Base-by-base conservation (phyloP, 2,888 invertebrate species). In the Trachelus troglodyta region DNA sequence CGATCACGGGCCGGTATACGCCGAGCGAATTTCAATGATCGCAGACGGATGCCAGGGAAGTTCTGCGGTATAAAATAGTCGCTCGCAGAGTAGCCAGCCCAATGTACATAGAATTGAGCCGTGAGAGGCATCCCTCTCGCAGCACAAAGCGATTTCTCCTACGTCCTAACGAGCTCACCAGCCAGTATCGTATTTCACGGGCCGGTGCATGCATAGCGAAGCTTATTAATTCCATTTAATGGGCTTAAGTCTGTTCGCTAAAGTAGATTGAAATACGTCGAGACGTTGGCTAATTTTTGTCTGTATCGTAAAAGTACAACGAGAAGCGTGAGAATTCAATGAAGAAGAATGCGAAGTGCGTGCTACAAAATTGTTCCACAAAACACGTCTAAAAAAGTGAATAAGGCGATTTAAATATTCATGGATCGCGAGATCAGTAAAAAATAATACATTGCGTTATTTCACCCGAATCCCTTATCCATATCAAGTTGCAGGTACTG, bases 181-280 rank as follows among this genome's bases (percentile, higher is more conserved):
- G 85, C 83, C 85, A 82, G 87, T 88, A 89, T 90, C 89, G 88
- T 88, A 89, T 90, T 90, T 89, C 89, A 89, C 87, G 87, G 87
- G 82, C 86, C 87, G 87, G 87, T 89, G 88, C 87, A 87, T 89
- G 87, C 87, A 89, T 87, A 88, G 87, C 87, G 88, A 87, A 89
- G 89, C 89, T 90, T 89, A 90, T 89, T 90, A 90, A 90, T 90
- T 90, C 87, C 87, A 89, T 89, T 89, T 88, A 87, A 88, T 87
- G 85, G 87, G 85, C 87, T 89, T 86, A 87, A 88, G 86, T 88
- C 86, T 84, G 83, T 79, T 86, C 77, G 83, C 82, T 83, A 81
- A 87, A 86, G 86, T 87, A 85, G 86, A 88, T 88, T 87, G 84
- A 83, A 71, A 56, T 56, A 56, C 56, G 23, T 23, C 23, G 56